Percentiles rank a stretch among this genome's conserved stretches.
Conservation (phyloP, 1,140 invertebrate species). For the Drosophila trapezifrons region DNA sequence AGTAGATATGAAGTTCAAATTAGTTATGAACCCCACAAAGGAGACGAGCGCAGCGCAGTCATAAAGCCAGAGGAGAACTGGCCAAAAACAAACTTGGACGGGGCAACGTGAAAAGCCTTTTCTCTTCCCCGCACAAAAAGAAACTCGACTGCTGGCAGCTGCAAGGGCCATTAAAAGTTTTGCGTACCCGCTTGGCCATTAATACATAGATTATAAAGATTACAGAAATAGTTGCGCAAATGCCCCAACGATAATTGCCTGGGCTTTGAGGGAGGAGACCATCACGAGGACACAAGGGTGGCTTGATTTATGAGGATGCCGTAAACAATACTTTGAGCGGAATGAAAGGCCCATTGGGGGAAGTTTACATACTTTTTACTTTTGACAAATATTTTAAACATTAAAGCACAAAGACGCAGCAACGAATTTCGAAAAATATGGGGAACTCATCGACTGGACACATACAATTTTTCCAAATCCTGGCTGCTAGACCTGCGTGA, state of each 20-base stretch:
- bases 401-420: neutral
- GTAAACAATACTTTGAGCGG: conserved; percentile 7
- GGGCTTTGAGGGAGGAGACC: conserved; percentile 27
- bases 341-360: neutral
- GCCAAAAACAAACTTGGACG: conserved; percentile 63
- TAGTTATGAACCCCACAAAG: conserved; percentile 74
- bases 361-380: neutral
- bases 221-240: conserved; percentile 70
- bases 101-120: conserved; percentile 52
- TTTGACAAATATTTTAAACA: conserved; percentile 1
- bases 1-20: conserved; percentile 76
- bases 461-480: neutral
- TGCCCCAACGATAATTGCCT: conserved; percentile 68
- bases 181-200: conserved; percentile 61
- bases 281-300: neutral
- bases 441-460: neutral
- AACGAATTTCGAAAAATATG: conserved; percentile 6
- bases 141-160: conserved; percentile 74
- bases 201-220: conserved; percentile 77
- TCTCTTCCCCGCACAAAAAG: conserved; percentile 15
- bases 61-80: conserved; percentile 30
- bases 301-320: neutral
- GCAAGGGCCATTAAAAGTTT: conserved; percentile 77
- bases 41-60: conserved; percentile 42
- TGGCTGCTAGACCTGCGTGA: neutral